Conservation (phyloP, 2,113 vertebrate genomes). For the Lepisosteus osseus region DNA sequence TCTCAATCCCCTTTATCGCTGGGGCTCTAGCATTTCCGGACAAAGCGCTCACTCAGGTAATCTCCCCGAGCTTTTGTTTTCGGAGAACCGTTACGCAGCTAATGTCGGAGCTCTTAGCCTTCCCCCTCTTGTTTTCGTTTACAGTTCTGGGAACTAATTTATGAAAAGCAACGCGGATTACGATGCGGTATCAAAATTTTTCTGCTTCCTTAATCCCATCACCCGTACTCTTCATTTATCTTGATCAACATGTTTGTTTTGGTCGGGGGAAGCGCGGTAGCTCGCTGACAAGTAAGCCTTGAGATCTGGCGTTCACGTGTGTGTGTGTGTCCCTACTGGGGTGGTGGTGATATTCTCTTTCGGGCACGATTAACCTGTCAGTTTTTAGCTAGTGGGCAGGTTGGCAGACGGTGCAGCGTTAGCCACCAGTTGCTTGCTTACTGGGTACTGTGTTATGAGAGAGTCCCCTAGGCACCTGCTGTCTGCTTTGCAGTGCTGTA, state of each 20-base stretch:
- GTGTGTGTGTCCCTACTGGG: too few species aligned
- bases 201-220: too few species aligned
- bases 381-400: neutral
- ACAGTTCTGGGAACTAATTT: constrained; percentile 4
- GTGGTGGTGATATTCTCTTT: too few species aligned
- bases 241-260: too few species aligned
- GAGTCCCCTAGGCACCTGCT: neutral
- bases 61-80: neutral
- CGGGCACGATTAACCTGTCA: neutral
- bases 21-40: neutral
- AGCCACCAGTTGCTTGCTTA: constrained; percentile 10
- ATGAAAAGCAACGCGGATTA: too few species aligned
- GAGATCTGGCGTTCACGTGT: too few species aligned
- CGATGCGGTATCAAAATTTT: too few species aligned
- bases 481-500: neutral
- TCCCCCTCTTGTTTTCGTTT: neutral
- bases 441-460: neutral
- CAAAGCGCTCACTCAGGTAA: neutral
- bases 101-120: neutral
- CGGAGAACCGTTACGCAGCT: neutral
- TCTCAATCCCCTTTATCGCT: neutral
- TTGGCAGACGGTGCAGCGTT: neutral
- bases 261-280: too few species aligned
- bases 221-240: too few species aligned
- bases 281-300: too few species aligned